A percentile compares a stretch with the other conserved stretches of the same genome.
Conservation (phyloP, 2,113 vertebrate genomes). For the Meles meles region DNA sequence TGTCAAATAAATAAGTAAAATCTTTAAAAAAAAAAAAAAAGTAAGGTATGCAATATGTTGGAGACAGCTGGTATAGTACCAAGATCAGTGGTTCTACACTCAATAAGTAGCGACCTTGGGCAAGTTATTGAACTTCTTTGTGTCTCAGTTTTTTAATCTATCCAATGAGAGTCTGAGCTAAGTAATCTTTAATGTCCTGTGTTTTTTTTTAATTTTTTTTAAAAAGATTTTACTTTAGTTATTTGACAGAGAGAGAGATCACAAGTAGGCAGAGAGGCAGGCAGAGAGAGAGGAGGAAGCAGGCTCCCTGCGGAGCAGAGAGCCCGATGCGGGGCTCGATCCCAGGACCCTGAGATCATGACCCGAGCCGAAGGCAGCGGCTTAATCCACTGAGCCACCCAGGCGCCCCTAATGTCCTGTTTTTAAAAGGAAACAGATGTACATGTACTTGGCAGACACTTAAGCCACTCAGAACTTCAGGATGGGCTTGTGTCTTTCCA, state of each 20-base stretch:
- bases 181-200: neutral
- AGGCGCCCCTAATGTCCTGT: neutral
- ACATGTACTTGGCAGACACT: neutral
- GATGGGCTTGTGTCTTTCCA: neutral
- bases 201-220: too few species aligned
- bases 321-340: too few species aligned
- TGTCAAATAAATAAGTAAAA: too few species aligned
- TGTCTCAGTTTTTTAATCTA: neutral
- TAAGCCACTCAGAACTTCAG: neutral
- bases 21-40: too few species aligned
- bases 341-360: too few species aligned
- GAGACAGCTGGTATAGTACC: neutral
- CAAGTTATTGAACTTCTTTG: neutral
- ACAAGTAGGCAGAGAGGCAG: too few species aligned
- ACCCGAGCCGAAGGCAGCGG: too few species aligned
- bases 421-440: neutral
- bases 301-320: too few species aligned
- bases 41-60: neutral
- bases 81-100: neutral
- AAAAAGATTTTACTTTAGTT: too few species aligned
- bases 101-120: neutral
- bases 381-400: too few species aligned
- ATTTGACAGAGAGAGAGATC: too few species aligned
- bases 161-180: neutral
- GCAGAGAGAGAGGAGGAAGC: too few species aligned